Conservation (phyloP, 2,888 invertebrate genomes). For the Drosophila nigricruria region DNA sequence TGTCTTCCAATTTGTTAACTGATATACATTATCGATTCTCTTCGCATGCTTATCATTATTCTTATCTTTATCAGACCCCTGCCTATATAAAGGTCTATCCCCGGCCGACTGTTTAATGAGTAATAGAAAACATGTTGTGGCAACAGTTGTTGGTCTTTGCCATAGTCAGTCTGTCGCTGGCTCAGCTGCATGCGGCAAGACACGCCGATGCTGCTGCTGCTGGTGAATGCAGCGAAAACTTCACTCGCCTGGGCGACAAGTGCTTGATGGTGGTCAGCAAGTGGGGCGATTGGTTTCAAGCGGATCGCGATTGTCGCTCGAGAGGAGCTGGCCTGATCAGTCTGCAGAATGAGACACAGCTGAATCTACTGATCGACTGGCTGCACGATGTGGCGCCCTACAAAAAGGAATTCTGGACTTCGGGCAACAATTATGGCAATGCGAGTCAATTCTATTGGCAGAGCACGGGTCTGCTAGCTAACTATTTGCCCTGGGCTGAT, state of each 20-base stretch:
- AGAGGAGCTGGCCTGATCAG: conserved; percentile 45
- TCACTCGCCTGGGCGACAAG: conserved; percentile 41
- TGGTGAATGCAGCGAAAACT: conserved; percentile 11
- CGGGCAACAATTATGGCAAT: conserved; percentile 23
- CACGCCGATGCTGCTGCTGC: not conserved
- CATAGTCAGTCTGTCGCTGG: conserved; percentile 2
- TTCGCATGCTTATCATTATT: not conserved
- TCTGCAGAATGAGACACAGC: conserved; percentile 30
- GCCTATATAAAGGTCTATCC: conserved; percentile 8
- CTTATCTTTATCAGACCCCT: not conserved
- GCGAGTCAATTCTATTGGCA: not conserved
- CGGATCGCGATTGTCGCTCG: conserved; percentile 54
- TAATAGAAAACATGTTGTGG: conserved; percentile 17
- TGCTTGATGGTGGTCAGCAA: conserved; percentile 20
- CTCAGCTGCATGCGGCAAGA: conserved; percentile 1
- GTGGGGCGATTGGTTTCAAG: conserved; percentile 49
- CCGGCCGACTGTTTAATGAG: not conserved
- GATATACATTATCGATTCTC: not conserved
- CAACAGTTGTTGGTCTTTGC: conserved; percentile 17
- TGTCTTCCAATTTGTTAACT: not conserved
- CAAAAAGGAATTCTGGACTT: conserved; percentile 47
- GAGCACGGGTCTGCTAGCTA: not conserved
- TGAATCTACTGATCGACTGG: not conserved
- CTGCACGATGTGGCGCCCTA: not conserved
- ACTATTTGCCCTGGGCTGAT: not conserved